Conservation (phyloP, 1,140 invertebrate species). For the Acromyrmex charruanus region DNA sequence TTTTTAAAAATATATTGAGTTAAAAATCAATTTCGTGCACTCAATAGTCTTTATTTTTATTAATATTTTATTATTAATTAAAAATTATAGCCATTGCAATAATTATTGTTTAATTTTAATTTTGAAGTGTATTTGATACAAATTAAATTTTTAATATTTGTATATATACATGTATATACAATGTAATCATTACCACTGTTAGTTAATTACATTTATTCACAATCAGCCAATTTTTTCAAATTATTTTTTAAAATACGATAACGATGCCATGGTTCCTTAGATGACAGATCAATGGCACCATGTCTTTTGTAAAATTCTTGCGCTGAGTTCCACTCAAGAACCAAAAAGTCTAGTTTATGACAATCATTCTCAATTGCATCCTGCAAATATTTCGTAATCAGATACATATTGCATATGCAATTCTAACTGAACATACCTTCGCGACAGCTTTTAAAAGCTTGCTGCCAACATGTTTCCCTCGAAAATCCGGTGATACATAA, state of each 20-base stretch:
- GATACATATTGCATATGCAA: neutral
- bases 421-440: constrained; percentile 86
- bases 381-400: constrained; percentile 81
- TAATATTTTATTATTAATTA: no score
- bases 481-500: constrained; percentile 90
- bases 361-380: constrained; percentile 88
- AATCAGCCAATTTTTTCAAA: constrained; percentile 71
- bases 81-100: no score
- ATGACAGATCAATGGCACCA: constrained; percentile 90
- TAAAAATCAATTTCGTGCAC: no score
- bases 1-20: no score
- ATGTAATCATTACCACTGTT: neutral
- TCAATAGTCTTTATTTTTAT: no score
- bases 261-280: constrained; percentile 90
- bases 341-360: constrained; percentile 91
- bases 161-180: no score
- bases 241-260: constrained; percentile 88
- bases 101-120: no score
- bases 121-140: no score
- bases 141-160: no score
- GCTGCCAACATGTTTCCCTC: constrained; percentile 90
- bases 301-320: constrained; percentile 91
- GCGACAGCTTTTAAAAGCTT: constrained; percentile 90
- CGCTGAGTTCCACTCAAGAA: constrained; percentile 94
- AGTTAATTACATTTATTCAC: neutral